A percentile compares a stretch with the other conserved stretches of the same genome.
These are phyloP conservation scores for Onychomys arenicola DNA, from an alignment of 2,797 vertebrate genomes.

Conservation along the genomic window DNA sequence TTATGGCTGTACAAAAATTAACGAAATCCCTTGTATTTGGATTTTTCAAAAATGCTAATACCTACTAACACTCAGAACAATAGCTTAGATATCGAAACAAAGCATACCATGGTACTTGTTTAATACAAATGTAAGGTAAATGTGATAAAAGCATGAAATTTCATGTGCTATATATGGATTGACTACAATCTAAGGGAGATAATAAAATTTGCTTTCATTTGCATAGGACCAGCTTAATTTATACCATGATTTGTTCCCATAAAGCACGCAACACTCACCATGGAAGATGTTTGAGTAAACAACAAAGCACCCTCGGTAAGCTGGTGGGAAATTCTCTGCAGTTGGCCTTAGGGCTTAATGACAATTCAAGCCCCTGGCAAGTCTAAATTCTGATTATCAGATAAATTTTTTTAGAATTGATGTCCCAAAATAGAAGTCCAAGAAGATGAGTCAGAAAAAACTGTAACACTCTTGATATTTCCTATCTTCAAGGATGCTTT, in stretches of 20 bases:
- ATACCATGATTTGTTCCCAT: background rate
- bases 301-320: background rate
- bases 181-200: background rate
- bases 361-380: background rate
- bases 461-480: background rate
- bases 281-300: background rate
- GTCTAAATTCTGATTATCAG: background rate
- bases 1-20: background rate
- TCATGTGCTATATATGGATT: background rate
- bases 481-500: background rate
- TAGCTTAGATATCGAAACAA: background rate
- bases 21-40: background rate
- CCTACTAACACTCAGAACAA: background rate
- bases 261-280: background rate
- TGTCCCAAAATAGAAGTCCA: background rate
- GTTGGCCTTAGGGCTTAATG: background rate
- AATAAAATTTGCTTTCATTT: slow-evolving; percentile 7
- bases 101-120: background rate
- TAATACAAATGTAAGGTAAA: background rate
- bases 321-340: background rate
- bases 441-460: background rate
- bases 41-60: background rate
- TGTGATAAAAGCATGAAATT: background rate
- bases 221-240: background rate
- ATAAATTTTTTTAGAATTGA: background rate